These are phyloP conservation scores for Cercopithecus diana DNA, from an alignment of 2,797 vertebrate genomes.

Conservation along the genomic window DNA sequence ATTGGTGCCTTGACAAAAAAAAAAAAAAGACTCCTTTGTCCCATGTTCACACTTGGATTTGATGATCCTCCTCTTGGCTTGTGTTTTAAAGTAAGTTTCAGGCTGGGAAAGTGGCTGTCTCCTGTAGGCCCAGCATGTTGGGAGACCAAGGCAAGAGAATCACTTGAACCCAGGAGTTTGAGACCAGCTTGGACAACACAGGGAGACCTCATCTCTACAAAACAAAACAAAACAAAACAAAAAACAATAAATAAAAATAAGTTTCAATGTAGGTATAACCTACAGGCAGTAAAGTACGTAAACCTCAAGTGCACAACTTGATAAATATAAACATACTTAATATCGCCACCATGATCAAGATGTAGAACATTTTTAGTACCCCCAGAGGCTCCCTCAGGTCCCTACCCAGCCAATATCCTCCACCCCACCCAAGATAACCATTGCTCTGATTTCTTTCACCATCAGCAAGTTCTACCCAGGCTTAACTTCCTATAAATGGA, in stretches of 20 bases:
- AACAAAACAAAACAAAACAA: not conserved
- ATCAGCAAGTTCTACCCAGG: not conserved
- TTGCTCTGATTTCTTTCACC: not conserved
- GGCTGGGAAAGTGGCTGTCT: not conserved
- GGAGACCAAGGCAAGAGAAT: not conserved
- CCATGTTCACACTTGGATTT: not conserved
- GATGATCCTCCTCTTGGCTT: not conserved
- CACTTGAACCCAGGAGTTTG: not conserved
- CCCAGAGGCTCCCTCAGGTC: not conserved
- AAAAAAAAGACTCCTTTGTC: not conserved
- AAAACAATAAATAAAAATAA: not conserved
- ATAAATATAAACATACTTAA: not conserved
- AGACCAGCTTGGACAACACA: not conserved
- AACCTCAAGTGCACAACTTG: too few relatives aligned
- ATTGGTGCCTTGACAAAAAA: rapidly evolving
- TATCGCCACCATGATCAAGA: not conserved
- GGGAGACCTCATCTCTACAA: not conserved
- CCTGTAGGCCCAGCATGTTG: not conserved
- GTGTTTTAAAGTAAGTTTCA: not conserved
- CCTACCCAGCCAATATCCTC: not conserved
- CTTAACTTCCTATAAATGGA: not conserved
- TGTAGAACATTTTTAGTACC: rapidly evolving
- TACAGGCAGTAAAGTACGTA: not conserved
- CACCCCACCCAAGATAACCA: too few relatives aligned
- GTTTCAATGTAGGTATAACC: not conserved